Percentiles rank a stretch among this genome's conserved stretches.
These are phyloP conservation scores for Lycaon pictus DNA, from an alignment of 2,113 vertebrate species.

Conservation along the genomic window DNA sequence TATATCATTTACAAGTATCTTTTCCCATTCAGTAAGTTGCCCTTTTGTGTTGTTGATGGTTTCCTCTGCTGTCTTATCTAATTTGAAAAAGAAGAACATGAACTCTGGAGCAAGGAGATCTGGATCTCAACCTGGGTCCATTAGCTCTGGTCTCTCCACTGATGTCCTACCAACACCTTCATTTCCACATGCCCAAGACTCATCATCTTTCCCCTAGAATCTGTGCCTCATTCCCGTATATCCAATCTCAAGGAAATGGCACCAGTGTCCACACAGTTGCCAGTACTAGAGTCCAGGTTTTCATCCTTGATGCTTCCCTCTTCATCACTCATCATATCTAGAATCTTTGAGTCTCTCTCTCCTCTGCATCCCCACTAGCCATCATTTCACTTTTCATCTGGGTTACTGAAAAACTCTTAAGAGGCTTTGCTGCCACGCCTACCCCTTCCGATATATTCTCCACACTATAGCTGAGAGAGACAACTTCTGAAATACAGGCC, in stretches of 20 bases:
- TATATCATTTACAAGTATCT: background rate
- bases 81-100: background rate
- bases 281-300: background rate
- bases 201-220: background rate
- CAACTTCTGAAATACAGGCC: background rate
- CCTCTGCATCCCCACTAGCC: background rate
- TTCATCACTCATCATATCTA: background rate
- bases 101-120: background rate
- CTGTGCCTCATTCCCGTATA: background rate
- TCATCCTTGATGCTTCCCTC: background rate
- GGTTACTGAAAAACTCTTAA: background rate
- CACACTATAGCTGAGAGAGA: background rate
- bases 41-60: background rate
- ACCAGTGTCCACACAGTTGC: rapidly evolving
- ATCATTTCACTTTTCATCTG: background rate
- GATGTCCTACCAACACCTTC: background rate
- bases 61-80: background rate
- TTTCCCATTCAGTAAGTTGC: background rate
- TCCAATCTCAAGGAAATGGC: background rate
- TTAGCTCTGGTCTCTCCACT: background rate
- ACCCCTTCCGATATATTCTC: background rate
- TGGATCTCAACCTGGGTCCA: background rate
- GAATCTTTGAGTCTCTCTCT: background rate
- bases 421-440: background rate
- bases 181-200: background rate